Base-by-base conservation (phyloP, 2,888 invertebrate genomes). In the Mantis religiosa region DNA sequence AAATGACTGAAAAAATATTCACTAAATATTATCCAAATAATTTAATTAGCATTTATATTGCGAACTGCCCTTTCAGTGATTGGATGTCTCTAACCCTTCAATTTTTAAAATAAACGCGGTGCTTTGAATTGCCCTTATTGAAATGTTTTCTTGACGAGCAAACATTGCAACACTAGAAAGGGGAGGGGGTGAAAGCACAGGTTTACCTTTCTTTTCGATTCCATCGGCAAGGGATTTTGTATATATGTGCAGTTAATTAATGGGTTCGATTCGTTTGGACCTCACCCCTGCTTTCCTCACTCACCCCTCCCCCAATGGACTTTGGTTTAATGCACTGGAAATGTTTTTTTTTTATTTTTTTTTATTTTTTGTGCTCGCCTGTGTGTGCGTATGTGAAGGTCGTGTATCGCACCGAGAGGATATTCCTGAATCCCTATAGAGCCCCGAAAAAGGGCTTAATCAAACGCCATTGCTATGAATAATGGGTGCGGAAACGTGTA, bases 331-430 rank as follows among this genome's bases (percentile, higher is more conserved):
- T 81, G 86, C 86, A 28, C 27, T 86, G 71, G 81, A 86, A 86
- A 86, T 86, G 86, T 86, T 86, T 86, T 86, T 85, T 85, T 7
- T 85, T 85, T n/a, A n/a, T n/a, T n/a, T n/a, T n/a, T n/a, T n/a
- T n/a, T n/a, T n/a, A n/a, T n/a, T 71, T 28, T 12, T 54, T 28
- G 81, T 71, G 20, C 81, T 14, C 25, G 14, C 81, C 28, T 86
- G 2, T 85, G 71, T 28, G 28, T 30, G 20, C 0, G 54, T 71
- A 71, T 71, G 20, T 71, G 54, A 71, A 71, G 54, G 54, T 71
- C 54, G 54, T 71, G 54, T 71, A 71, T 71, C 54, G 54, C 54
- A 71, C 25, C 20, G 54, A 71, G 20, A 9, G 54, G 54, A 71
- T 71, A 71, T 71, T 71, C 54, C 54, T 20, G 54, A 71, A 71